Conservation (phyloP, 2,888 invertebrate species). For the Cataglyphis altisquamis region DNA sequence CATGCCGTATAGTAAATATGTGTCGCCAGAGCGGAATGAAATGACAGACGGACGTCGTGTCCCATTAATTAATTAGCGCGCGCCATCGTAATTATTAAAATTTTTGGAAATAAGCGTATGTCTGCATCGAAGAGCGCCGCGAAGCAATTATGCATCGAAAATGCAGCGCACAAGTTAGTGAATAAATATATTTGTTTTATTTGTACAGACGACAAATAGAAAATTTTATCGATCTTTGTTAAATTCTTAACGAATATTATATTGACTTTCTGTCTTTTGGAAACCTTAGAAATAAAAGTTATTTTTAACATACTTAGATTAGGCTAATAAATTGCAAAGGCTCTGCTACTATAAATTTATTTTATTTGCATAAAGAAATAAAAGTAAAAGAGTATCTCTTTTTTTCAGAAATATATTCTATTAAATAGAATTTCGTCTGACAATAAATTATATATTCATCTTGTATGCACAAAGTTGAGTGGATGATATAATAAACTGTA, state of each 20-base stretch:
- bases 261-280: neutral
- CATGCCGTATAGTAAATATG: neutral
- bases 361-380: neutral
- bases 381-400: neutral
- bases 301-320: neutral
- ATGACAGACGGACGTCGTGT: slow-evolving; percentile 8
- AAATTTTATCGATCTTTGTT: neutral
- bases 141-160: slow-evolving; percentile 1
- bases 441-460: neutral
- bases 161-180: neutral
- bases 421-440: neutral
- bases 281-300: neutral
- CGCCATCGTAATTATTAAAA: slow-evolving; percentile 7
- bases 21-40: neutral
- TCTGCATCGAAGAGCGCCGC: neutral
- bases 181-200: neutral
- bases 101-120: neutral
- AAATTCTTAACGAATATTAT: slow-evolving; percentile 12
- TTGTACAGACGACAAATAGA: neutral
- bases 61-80: slow-evolving; percentile 23
- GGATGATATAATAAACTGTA: neutral
- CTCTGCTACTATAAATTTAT: neutral
- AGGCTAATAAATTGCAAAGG: neutral
- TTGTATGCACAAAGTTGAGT: neutral
- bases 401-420: neutral